phyloP scores from a whole-genome alignment of 2,888 invertebrate genomes.

The Drosophila buzzatii region DNA sequence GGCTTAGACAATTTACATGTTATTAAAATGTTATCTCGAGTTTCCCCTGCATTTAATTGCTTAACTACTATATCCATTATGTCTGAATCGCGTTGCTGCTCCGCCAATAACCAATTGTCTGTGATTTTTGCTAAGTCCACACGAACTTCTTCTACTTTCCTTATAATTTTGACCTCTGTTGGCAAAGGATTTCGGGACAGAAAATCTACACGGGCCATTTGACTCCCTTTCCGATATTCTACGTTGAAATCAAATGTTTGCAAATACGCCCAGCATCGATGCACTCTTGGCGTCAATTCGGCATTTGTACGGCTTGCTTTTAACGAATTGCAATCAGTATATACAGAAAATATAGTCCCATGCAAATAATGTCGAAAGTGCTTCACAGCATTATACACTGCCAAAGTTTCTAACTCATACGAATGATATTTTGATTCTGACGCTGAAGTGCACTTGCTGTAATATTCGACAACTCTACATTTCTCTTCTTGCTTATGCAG shows the following conservation, averaged over 20 bases:
- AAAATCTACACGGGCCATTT: not conserved
- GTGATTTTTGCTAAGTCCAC: not conserved
- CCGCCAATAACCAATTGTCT: not conserved
- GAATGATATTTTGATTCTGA: not conserved
- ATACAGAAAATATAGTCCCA: not conserved
- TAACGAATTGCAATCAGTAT: constrained; percentile 1
- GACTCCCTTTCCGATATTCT: not conserved
- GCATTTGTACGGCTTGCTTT: constrained; percentile 1
- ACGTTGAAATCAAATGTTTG: not conserved
- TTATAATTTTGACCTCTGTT: not conserved
- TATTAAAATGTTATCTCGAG: too few relatives aligned
- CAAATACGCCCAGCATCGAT: not conserved
- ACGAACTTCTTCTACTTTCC: too few relatives aligned
- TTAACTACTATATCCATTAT: not conserved
- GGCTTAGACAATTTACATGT: too few relatives aligned
- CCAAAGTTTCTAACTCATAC: not conserved
- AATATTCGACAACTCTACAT: not conserved
- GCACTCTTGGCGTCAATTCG: not conserved
- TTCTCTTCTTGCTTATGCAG: not conserved
- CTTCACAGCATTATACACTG: not conserved
- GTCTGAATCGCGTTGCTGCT: not conserved
- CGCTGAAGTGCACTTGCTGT: not conserved
- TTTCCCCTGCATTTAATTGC: not conserved
- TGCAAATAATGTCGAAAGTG: too few relatives aligned
- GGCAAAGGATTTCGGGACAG: not conserved